Evolutionary conservation across 2,113 vertebrate species (phyloP), one percentile per base, ranked within the genome.

Genomic region (Phalacrocorax brasilianus): DNA sequence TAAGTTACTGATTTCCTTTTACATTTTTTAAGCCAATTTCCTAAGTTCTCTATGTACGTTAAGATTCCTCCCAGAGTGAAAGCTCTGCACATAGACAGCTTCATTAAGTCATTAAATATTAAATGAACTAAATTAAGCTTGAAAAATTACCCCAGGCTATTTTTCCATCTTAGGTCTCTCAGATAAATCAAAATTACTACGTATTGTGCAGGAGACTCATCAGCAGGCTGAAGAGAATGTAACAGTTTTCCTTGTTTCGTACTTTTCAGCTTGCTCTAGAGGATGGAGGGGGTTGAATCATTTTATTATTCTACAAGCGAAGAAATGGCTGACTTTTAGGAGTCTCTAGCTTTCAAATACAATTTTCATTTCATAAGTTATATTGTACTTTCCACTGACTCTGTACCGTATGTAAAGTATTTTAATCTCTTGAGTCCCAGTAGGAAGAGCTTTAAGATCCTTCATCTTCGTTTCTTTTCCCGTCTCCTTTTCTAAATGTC

Each of bases 101-200:
- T 96, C 88, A 97, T 96, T 97, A 97, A 97, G 78, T 97, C 96
- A 97, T 97, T 97, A 98, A 98, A 98, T 97, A 97, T 97, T 98
- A 97, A 98, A 97, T 95, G 90, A 98, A 96, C 89, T 97, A 98
- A 98, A 97, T 97, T 97, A 97, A 96, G 89, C 94, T 97, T 97
- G 95, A 98, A 98, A 98, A 98, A 97, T 97, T 96, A 97, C 94
- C 95, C 96, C 95, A 89, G 97, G 91, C 91, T 97, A 96, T 98
- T 98, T 98, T 93, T 88, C 81, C 84, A 95, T 95, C 93, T 97
- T 96, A 17, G 49, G 55, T 90, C 91, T 95, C 93, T 94, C 80
- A 95, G 95, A 97, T 97, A 98, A 98, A 96, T 97, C 92, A 97
- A 97, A 96, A 93, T 95, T 94, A 94, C 92, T 94, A 93, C 1